Base-by-base conservation (phyloP, 2,113 vertebrate species). In the Sterrhoptilus dennistouni region DNA sequence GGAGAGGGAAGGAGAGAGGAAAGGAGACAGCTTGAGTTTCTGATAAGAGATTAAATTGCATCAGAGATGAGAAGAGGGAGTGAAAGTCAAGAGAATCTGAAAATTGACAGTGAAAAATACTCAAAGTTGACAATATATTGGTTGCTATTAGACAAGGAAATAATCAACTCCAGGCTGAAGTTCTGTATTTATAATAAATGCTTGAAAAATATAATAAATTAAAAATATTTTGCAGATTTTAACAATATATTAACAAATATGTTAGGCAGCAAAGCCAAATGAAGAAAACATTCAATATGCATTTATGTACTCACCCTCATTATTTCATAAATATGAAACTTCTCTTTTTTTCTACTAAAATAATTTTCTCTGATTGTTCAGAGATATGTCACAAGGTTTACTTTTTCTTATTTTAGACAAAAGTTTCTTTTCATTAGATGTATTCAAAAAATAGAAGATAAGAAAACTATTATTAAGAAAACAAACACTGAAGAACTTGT, bases 41-140 rank as follows among this genome's bases (percentile, higher is more conserved):
- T 89, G 91, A 89, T 83, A 92, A 94, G 76, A 91, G 68, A 80
- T 77, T 31, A 56, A 94, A 91, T 89, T 74, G 54, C 27, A 71
- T 70, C 42, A 87, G 49, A 75, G 65, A 81, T 50, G 50, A 89
- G 49, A 92, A 12, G 12, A 82, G 29, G 24, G 42, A 74, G 5
- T 33, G 14, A 91, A 90, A 89, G 31, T 69, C 45, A 65, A 90
- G 25, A 66, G 47, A 81, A 81, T 74, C 31, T 87, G 54, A 87
- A 91, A 88, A 52, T 9, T 77, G 40, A 29, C 35, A 59, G 49
- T 60, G 79, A 61, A 86, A 57, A 20, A 66, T 70, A 50, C 24
- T 72, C n/a, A 87, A 69, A 95, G 31, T 17, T 77, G 64, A 66
- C 42, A 89, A 35, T 36, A 42, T 74, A 12, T 5, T 87, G 38